Conservation (phyloP, 2,888 invertebrate genomes). For the Caenorhabditis becei region DNA sequence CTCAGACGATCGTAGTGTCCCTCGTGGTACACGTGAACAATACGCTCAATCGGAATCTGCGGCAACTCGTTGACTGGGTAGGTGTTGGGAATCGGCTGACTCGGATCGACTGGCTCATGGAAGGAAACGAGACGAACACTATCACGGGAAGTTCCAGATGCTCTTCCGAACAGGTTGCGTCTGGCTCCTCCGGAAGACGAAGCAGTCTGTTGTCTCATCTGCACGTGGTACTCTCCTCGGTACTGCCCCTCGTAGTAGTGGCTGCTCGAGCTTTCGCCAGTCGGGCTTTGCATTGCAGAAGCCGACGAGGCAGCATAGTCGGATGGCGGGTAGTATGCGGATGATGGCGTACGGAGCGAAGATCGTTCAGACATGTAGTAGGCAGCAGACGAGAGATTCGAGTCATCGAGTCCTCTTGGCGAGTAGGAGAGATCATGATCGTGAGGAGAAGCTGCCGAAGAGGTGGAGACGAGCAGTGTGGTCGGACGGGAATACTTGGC, state of each 20-base stretch:
- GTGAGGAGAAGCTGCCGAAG: constrained; percentile 9
- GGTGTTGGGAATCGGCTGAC: constrained; percentile 38
- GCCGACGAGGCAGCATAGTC: constrained; percentile 34
- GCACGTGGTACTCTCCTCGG: constrained; percentile 60
- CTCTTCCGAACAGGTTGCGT: constrained; percentile 64
- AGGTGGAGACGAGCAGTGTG: constrained; percentile 42
- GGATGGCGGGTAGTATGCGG: constrained; percentile 57
- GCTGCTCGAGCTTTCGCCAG: constrained; percentile 22
- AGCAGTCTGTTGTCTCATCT: constrained; percentile 37
- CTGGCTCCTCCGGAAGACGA: constrained; percentile 47
- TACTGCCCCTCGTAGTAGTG: constrained; percentile 40
- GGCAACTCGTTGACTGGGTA: constrained; percentile 59
- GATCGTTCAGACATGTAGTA: constrained; percentile 70
- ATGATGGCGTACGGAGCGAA: constrained; percentile 60
- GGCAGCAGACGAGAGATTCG: constrained; percentile 58
- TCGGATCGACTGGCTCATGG: constrained; percentile 59
- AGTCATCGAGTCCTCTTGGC: constrained; percentile 41
- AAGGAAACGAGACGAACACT: constrained; percentile 59
- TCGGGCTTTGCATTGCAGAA: constrained; percentile 38
- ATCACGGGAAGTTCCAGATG: constrained; percentile 45
- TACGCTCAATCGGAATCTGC: constrained; percentile 60
- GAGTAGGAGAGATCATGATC: constrained; percentile 52
- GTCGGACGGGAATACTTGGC: constrained; percentile 52
- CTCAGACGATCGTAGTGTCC: constrained; percentile 63
- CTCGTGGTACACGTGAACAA: constrained; percentile 63